These are phyloP conservation scores for Episyrphus balteatus DNA, from an alignment of 1,140 invertebrate species.

Conservation along the genomic window DNA sequence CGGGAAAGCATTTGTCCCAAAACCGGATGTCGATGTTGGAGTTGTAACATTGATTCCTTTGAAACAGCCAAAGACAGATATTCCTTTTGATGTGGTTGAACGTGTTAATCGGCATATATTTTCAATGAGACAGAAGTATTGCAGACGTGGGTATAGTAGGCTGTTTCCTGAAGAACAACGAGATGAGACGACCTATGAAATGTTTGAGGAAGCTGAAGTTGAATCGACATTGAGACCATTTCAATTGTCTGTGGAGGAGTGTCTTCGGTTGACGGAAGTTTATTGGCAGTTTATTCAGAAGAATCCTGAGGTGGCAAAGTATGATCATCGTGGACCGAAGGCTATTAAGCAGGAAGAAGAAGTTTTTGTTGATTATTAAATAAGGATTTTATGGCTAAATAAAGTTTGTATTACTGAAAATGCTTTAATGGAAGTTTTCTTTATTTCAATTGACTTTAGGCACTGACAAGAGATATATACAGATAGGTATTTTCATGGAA, in stretches of 20 bases:
- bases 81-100: conserved; percentile 79
- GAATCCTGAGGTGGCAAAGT: conserved; percentile 56
- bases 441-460: too few species aligned
- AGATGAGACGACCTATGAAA: conserved; percentile 51
- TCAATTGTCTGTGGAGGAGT: conserved; percentile 66
- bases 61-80: conserved; percentile 59
- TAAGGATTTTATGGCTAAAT: too few species aligned
- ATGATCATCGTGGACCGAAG: conserved; percentile 55
- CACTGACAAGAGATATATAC: too few species aligned
- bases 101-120: conserved; percentile 83
- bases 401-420: too few species aligned
- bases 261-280: conserved; percentile 60
- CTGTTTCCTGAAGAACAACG: conserved; percentile 64
- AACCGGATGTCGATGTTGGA: conserved; percentile 92
- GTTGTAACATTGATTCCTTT: conserved; percentile 80
- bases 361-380: too few species aligned
- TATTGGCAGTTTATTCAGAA: conserved; percentile 62
- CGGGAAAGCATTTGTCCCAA: conserved; percentile 82
- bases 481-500: too few species aligned
- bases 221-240: conserved; percentile 55
- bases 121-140: conserved; percentile 76
- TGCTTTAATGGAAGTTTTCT: too few species aligned
- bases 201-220: conserved; percentile 64
- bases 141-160: conserved; percentile 53
- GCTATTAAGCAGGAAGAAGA: background rate